Conservation (phyloP, 2,113 vertebrate species). For the Theristicus caerulescens region DNA sequence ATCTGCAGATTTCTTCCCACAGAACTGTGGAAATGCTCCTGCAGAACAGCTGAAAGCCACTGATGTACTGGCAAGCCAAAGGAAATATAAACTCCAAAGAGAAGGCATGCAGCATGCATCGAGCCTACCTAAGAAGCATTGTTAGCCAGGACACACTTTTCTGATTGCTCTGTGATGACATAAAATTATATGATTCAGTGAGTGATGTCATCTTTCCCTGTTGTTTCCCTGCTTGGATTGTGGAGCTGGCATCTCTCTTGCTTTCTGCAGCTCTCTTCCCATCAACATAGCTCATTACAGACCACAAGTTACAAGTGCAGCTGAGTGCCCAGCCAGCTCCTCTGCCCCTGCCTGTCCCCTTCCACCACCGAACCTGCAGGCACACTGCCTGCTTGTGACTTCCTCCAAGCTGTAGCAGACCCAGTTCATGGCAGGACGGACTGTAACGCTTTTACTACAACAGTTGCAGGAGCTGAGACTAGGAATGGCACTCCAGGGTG, state of each 20-base stretch:
- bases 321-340: neutral
- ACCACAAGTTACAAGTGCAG: neutral
- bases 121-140: neutral
- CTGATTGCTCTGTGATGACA: neutral
- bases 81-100: neutral
- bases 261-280: neutral
- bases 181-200: neutral
- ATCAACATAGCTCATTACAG: neutral
- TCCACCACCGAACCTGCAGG: neutral
- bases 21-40: neutral
- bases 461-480: neutral
- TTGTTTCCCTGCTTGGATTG: neutral
- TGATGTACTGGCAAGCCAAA: neutral
- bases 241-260: neutral
- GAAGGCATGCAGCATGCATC: neutral
- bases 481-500: neutral
- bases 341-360: neutral
- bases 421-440: neutral
- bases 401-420: neutral
- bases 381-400: neutral
- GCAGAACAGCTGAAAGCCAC: neutral
- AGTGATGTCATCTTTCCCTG: neutral
- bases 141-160: neutral
- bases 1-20: neutral
- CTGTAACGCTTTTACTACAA: neutral